Base-by-base conservation (phyloP, 2,113 vertebrate genomes). In the Indicator indicator region DNA sequence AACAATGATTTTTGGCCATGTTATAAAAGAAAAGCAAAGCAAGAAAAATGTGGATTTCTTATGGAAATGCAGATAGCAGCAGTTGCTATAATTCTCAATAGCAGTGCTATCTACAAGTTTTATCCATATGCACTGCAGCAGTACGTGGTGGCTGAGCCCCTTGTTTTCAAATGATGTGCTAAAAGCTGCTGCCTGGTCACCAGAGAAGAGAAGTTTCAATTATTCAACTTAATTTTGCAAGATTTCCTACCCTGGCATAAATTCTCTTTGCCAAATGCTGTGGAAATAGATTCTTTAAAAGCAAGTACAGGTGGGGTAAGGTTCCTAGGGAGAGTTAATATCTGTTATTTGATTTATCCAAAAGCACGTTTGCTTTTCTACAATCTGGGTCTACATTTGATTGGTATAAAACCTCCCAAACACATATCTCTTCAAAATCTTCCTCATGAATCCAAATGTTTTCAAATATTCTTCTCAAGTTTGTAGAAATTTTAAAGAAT, bases 171-270 rank as follows among this genome's bases (percentile, higher is more conserved):
- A 78, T 64, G 54, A 68, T 7, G 1, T 62, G 76, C 72, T 93
- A 89, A 90, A 95, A 95, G 87, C 69, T 88, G 73, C 73, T 95
- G 91, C 94, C 76, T 95, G 91, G 88, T 85, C 87, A 77, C 80
- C 58, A 54, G 46, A 58, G 75, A 85, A 83, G 40, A 94, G 69
- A 18, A 48, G 58, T 88, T 95, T 86, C 62, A 77, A 62, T 86
- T 91, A 88, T 94, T 91, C 65, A 64, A 74, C 72, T 80, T 86
- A 32, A 86, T 88, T 93, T 88, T 88, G 44, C 75, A 94, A 89
- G 32, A 54, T 54, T 82, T 94, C 71, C 78, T 68, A 83, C 64
- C 63, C 85, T 83, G 64, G 46, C 84, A 89, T 85, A 92, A 93
- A 89, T 83, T 91, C 72, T 83, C 64, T 89, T 80, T 89, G 33